Evolutionary conservation across 2,888 invertebrate species (phyloP).

Genomic region (Eutolmus rufibarbis): DNA sequence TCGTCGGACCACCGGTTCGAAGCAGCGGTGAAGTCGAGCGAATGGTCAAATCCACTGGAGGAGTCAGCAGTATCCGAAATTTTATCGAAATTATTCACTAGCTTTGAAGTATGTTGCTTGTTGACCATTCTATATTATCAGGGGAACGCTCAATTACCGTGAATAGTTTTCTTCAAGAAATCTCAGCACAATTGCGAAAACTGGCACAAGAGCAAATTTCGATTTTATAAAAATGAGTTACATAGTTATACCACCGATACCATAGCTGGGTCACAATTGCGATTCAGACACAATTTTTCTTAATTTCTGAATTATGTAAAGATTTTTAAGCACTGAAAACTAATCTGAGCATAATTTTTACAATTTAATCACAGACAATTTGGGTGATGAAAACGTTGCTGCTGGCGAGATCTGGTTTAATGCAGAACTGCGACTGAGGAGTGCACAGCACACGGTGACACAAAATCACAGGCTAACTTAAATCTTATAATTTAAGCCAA

Average conservation of each 20-base stretch:
- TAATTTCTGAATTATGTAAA: neutral
- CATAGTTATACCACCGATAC: neutral
- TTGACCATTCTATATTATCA: constrained; percentile 40
- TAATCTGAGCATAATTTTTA: neutral
- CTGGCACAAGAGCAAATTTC: neutral
- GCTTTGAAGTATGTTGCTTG: constrained; percentile 23
- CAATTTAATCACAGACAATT: constrained; percentile 3
- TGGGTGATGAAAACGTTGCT: neutral
- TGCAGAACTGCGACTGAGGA: neutral
- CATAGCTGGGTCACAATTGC: neutral
- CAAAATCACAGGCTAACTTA: neutral
- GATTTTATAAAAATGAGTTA: neutral
- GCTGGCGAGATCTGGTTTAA: neutral
- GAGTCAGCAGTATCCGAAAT: neutral
- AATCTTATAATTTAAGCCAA: neutral
- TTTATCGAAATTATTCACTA: constrained; percentile 14
- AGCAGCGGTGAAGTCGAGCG: neutral
- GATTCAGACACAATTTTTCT: neutral
- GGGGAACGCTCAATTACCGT: neutral
- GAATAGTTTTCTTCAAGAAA: neutral
- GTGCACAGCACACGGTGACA: neutral
- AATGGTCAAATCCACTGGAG: neutral
- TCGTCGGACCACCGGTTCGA: neutral
- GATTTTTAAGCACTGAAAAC: neutral
- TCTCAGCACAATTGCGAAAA: neutral